Base-by-base conservation (phyloP, 2,113 vertebrate species). In the Tetrax tetrax region DNA sequence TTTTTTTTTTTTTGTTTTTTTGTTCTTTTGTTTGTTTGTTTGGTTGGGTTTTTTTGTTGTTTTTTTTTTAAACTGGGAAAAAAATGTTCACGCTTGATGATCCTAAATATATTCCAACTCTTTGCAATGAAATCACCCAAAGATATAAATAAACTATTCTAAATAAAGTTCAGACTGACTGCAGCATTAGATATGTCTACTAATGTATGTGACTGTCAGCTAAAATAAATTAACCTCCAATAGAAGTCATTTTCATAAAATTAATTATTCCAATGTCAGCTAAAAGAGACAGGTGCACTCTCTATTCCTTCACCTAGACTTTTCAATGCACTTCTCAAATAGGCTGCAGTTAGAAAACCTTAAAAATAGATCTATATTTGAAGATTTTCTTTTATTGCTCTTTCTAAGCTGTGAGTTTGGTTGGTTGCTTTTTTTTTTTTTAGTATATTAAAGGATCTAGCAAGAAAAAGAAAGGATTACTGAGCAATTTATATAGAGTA, bases 61-160 rank as follows among this genome's bases (percentile, higher is more conserved):
- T 43, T 43, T 43, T 41, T 41, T 41, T 41, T 41, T 41, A 41
- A 72, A 95, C 17, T 17, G 29, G 43, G 25, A 37, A 89, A 72
- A 72, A 14, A 91, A 84, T 15, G 9, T 41, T 95, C 64, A 35
- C 1, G 8, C 35, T 78, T 43, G 33, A 37, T 53, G 51, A 90
- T 68, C 61, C 61, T 59, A 57, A 87, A 83, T 89, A 6, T 81
- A 82, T 93, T 93, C 89, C 63, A 72, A 80, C 64, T 83, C 96
- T 97, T 96, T 96, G 94, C 91, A 94, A 89, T 96, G 94, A 98
- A 98, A 97, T 98, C 96, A 98, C 96, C 88, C 92, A 71, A 96
- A 96, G 97, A 97, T 97, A 97, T 95, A 98, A 98, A 98, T 98
- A 98, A 97, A 97, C 90, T 88, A 74, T 69, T 97, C 97, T 98